Conservation (phyloP, 2,797 vertebrate genomes). For the Lutjanus argentimaculatus region DNA sequence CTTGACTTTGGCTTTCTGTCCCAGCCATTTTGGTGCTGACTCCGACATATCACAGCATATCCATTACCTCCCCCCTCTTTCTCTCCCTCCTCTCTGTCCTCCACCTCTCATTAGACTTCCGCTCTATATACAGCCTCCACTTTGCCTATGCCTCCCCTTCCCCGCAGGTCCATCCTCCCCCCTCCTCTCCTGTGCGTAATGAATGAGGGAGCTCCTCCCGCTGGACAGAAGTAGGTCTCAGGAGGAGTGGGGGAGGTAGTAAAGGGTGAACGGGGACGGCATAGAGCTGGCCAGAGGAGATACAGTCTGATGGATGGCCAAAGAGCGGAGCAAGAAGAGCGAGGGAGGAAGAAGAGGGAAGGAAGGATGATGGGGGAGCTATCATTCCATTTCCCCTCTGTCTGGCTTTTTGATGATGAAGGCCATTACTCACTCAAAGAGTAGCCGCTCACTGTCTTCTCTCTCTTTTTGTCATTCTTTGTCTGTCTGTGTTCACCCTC, state of each 20-base stretch:
- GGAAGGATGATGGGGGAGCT: conserved; percentile 59
- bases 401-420: conserved; percentile 75
- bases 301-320: conserved; percentile 77
- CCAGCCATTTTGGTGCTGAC: neutral
- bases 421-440: conserved; percentile 76
- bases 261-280: conserved; percentile 65
- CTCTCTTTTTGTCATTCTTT: conserved; percentile 22
- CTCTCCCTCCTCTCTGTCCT: conserved; percentile 15
- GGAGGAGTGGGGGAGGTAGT: conserved; percentile 65
- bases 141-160: conserved; percentile 19
- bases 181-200: conserved; percentile 66
- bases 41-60: conserved; percentile 3
- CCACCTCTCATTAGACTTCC: conserved; percentile 39
- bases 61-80: neutral
- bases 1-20: neutral
- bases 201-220: conserved; percentile 77
- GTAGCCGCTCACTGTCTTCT: conserved; percentile 1
- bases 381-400: conserved; percentile 73
- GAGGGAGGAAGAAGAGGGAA: conserved; percentile 35
- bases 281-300: conserved; percentile 73
- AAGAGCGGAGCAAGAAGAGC: conserved; percentile 36
- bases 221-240: conserved; percentile 83
- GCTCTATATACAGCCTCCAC: conserved; percentile 48
- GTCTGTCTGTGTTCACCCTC: neutral
- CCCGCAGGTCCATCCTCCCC: conserved; percentile 3